Evolutionary conservation across 2,797 vertebrate genomes (phyloP).

Genomic region (Eulemur albifrons): DNA sequence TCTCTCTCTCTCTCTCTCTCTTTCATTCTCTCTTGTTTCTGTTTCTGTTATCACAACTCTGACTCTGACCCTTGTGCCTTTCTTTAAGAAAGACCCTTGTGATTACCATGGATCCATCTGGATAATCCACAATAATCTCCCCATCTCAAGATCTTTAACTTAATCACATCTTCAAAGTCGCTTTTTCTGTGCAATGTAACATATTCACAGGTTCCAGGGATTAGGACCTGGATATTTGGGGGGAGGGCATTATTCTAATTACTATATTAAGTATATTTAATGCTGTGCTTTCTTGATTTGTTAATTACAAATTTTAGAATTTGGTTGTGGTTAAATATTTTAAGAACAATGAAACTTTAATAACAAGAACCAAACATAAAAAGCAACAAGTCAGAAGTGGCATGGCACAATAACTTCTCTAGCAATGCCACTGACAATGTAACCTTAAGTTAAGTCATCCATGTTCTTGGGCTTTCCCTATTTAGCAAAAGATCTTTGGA

Average conservation of each 20-base stretch:
- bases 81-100: not conserved
- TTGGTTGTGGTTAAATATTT: not conserved
- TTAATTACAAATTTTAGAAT: not conserved
- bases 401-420: not conserved
- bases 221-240: not conserved
- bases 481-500: not conserved
- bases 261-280: not conserved
- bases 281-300: not conserved
- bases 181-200: not conserved
- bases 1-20: not conserved
- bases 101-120: not conserved
- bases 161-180: not conserved
- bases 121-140: not conserved
- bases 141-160: not conserved
- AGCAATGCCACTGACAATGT: not conserved
- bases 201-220: not conserved
- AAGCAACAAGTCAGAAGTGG: not conserved
- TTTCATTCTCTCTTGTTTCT: not conserved
- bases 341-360: not conserved
- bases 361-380: not conserved
- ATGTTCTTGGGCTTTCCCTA: not conserved
- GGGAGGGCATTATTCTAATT: not conserved
- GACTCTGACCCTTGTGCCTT: not conserved
- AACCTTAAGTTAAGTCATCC: not conserved
- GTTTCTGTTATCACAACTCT: not conserved